phyloP scores from a whole-genome alignment of 1,140 invertebrate species.

The Apis cerana region DNA sequence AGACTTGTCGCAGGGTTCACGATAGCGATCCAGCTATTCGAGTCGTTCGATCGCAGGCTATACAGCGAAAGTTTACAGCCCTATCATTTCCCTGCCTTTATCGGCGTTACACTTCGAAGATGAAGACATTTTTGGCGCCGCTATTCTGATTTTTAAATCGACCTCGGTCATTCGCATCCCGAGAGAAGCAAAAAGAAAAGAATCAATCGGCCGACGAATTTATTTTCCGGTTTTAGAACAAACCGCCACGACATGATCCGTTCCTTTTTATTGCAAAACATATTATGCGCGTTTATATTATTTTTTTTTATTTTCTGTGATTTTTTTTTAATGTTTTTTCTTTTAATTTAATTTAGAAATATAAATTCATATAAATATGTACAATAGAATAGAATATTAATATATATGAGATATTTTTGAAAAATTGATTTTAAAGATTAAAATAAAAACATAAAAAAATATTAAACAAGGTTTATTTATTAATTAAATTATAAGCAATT shows the following conservation, averaged over 20 bases:
- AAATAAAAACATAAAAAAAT: no score
- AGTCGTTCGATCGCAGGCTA: constrained; percentile 57
- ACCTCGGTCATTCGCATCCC: constrained; percentile 1
- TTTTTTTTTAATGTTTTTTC: background rate
- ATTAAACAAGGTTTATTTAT: no score
- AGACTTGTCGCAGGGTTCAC: constrained; percentile 30
- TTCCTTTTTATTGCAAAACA: constrained; percentile 22
- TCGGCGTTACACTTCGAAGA: constrained; percentile 63
- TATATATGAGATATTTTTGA: no score
- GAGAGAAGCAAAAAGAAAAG: constrained; percentile 19
- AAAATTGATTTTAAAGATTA: no score
- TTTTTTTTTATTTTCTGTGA: background rate
- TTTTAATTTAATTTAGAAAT: no score
- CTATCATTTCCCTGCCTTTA: constrained; percentile 73
- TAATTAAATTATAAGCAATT: no score
- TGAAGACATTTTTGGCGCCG: constrained; percentile 77
- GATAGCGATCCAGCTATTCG: constrained; percentile 55
- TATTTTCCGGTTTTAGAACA: background rate
- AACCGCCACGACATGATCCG: background rate
- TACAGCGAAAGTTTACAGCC: constrained; percentile 72
- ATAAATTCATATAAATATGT: no score
- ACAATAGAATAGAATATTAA: no score
- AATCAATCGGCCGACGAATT: background rate
- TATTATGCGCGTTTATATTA: background rate
- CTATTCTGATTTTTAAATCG: constrained; percentile 66